Evolutionary conservation across 2,113 vertebrate genomes (phyloP).

Genomic region (Oostethus manadensis): DNA sequence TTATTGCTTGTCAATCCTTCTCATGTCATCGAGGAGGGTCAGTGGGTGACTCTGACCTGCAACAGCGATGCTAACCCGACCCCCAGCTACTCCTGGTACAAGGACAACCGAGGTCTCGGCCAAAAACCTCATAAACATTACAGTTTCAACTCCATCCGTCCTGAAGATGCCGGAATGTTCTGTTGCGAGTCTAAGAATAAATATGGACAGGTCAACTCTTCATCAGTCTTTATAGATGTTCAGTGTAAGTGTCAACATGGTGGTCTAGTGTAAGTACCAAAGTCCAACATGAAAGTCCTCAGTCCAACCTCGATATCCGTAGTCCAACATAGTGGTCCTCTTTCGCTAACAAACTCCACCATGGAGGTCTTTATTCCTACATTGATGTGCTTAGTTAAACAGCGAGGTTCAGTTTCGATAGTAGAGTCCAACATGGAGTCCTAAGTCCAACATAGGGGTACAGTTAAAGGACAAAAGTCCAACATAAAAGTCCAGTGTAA

Average conservation of each 20-base stretch:
- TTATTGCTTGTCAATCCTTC: conserved; percentile 20
- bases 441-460: too few relatives aligned
- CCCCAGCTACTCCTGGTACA: conserved; percentile 20
- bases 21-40: conserved; percentile 14
- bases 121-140: neutral
- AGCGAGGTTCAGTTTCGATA: too few relatives aligned
- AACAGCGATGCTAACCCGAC: conserved; percentile 26
- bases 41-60: conserved; percentile 27
- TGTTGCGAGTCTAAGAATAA: conserved; percentile 23
- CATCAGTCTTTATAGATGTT: neutral
- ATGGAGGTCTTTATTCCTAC: too few relatives aligned
- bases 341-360: too few relatives aligned
- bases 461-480: too few relatives aligned
- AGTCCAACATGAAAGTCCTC: too few relatives aligned
- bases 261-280: too few relatives aligned
- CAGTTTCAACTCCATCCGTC: conserved; percentile 5
- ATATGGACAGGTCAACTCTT: neutral
- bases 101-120: neutral
- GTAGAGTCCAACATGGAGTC: too few relatives aligned
- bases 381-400: too few relatives aligned
- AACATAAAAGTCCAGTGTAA: too few relatives aligned
- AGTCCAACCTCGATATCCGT: too few relatives aligned
- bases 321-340: too few relatives aligned
- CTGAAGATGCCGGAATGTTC: conserved; percentile 19
- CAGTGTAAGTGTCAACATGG: neutral